phyloP scores from a whole-genome alignment of 2,797 vertebrate genomes.

The Gallirallus australis region DNA sequence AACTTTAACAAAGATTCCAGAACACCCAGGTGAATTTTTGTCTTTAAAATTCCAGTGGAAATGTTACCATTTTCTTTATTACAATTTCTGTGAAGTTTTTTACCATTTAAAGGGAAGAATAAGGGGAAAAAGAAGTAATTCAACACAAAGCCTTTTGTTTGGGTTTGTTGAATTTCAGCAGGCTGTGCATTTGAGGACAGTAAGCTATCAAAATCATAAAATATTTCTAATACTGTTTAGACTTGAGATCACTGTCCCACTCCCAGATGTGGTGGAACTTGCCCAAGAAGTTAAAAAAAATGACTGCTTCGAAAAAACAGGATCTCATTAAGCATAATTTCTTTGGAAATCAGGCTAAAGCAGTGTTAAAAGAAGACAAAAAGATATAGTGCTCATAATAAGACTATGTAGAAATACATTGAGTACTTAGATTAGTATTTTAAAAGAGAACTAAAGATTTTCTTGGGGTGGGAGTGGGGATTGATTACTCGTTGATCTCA shows the following conservation, averaged over 20 bases:
- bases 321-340: background rate
- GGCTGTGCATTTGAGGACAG: background rate
- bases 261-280: background rate
- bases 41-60: background rate
- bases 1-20: background rate
- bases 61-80: background rate
- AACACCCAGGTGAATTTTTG: background rate
- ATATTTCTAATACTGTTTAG: background rate
- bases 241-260: background rate
- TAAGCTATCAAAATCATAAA: background rate
- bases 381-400: background rate
- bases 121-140: background rate
- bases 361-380: background rate
- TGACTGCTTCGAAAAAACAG: background rate
- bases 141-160: background rate
- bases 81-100: background rate
- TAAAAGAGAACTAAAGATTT: background rate
- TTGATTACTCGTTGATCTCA: background rate
- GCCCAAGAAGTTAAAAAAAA: background rate
- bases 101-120: background rate
- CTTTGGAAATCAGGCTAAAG: background rate
- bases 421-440: background rate
- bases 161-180: background rate
- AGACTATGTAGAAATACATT: background rate
- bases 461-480: background rate